Conservation (phyloP, 64 coral and sea anemone species). For the Actinia equina region DNA sequence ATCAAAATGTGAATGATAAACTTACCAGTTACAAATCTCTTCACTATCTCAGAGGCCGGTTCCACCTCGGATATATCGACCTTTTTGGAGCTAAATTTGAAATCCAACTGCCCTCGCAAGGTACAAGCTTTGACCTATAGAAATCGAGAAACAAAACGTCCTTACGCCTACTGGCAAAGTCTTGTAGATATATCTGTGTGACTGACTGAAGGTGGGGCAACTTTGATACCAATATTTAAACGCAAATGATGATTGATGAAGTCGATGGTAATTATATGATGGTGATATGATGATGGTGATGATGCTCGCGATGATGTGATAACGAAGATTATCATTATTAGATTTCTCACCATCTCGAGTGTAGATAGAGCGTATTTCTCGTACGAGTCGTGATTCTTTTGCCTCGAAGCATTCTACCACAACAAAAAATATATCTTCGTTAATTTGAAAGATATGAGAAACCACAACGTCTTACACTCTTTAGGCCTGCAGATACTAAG, state of each 20-base stretch:
- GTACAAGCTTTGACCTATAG: slow-evolving; percentile 91
- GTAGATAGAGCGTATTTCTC: slow-evolving; percentile 79
- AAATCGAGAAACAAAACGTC: neutral
- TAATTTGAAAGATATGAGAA: neutral
- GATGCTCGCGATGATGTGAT: too few species aligned
- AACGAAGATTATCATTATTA: too few species aligned
- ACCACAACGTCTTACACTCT: neutral
- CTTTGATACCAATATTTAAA: neutral
- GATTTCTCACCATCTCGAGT: slow-evolving; percentile 60
- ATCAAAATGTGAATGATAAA: too few species aligned
- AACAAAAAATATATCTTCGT: neutral
- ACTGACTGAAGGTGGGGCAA: neutral
- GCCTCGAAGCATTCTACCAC: slow-evolving; percentile 66
- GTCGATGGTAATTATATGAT: too few species aligned
- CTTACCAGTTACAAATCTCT: slow-evolving; percentile 84
- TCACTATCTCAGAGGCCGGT: slow-evolving; percentile 87
- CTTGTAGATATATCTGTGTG: neutral
- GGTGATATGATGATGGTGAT: too few species aligned
- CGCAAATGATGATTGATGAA: too few species aligned
- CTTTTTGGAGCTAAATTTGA: slow-evolving; percentile 73
- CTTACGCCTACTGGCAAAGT: neutral
- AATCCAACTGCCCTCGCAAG: slow-evolving; percentile 85
- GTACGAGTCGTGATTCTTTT: slow-evolving; percentile 69
- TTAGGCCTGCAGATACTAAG: neutral
- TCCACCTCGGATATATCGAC: slow-evolving; percentile 92